Evolutionary conservation across 2,113 vertebrate species (phyloP).

Genomic region (Melanerpes aurifrons): DNA sequence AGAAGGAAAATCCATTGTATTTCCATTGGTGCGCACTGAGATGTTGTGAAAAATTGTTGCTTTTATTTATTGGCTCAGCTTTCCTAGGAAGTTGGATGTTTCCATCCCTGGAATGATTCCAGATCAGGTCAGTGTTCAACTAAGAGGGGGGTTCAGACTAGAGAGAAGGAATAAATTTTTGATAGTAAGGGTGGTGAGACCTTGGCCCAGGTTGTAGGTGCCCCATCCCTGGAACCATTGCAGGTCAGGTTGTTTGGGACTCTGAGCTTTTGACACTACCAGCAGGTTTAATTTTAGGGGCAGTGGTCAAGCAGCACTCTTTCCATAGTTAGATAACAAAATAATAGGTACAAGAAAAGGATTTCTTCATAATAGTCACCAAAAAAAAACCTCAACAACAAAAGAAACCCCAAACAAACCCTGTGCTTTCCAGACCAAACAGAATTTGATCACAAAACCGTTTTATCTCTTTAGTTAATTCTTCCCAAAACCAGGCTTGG

Average conservation of each 20-base stretch:
- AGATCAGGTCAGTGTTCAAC: background rate
- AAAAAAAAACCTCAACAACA: background rate
- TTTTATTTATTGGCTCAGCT: background rate
- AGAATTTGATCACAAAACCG: background rate
- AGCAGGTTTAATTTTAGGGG: background rate
- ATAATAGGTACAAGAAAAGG: too few relatives aligned
- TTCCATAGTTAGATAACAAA: background rate
- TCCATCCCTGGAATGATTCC: background rate
- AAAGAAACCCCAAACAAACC: background rate
- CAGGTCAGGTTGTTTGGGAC: background rate
- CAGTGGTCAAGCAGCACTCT: background rate
- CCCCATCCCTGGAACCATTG: background rate
- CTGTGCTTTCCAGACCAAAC: background rate
- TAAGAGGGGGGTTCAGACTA: too few relatives aligned
- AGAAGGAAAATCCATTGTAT: background rate
- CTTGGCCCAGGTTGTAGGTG: too few relatives aligned
- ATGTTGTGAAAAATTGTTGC: background rate
- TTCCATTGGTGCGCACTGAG: background rate
- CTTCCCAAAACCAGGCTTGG: fast-evolving
- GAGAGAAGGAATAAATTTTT: too few relatives aligned
- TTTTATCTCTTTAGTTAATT: background rate
- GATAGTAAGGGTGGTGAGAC: too few relatives aligned
- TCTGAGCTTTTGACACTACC: background rate
- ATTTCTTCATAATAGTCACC: background rate
- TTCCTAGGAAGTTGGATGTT: background rate